These are phyloP conservation scores for Whitmania pigra DNA, from an alignment of 1,140 invertebrate species.

Conservation along the genomic window DNA sequence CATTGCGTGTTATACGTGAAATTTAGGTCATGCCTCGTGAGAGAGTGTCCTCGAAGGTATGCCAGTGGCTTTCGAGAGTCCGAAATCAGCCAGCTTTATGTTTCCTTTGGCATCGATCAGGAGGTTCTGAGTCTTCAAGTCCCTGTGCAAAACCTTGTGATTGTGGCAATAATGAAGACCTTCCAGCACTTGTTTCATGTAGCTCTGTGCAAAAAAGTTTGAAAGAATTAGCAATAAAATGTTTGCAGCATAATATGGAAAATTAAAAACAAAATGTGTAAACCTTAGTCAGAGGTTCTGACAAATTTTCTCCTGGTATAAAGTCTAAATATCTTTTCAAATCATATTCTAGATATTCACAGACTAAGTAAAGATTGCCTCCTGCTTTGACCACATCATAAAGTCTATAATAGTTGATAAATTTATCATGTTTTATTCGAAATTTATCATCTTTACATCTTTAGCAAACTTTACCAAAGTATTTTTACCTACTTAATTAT, in stretches of 20 bases:
- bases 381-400: constrained; percentile 96
- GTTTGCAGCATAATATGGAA: too few relatives aligned
- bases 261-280: too few relatives aligned
- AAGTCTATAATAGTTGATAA: constrained; percentile 43
- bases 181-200: too few relatives aligned
- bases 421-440: too few relatives aligned
- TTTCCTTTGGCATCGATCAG: constrained; percentile 78
- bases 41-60: constrained; percentile 83
- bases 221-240: too few relatives aligned
- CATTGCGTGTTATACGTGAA: too few relatives aligned
- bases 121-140: constrained; percentile 95
- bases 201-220: too few relatives aligned
- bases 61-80: constrained; percentile 83
- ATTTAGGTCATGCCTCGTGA: constrained; percentile 60
- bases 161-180: too few relatives aligned
- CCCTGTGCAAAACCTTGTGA: constrained; percentile 67
- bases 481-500: constrained; percentile 55
- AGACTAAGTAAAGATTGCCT: constrained; percentile 83
- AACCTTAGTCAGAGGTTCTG: too few relatives aligned
- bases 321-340: constrained; percentile 89
- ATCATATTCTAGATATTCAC: constrained; percentile 97
- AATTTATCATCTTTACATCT: too few relatives aligned
- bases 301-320: too few relatives aligned
- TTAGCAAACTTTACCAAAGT: too few relatives aligned
- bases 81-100: constrained; percentile 94